A percentile compares a stretch with the other conserved stretches of the same genome.
Evolutionary conservation across 2,113 vertebrate species (phyloP).

Genomic region (Sceloporus undulatus): DNA sequence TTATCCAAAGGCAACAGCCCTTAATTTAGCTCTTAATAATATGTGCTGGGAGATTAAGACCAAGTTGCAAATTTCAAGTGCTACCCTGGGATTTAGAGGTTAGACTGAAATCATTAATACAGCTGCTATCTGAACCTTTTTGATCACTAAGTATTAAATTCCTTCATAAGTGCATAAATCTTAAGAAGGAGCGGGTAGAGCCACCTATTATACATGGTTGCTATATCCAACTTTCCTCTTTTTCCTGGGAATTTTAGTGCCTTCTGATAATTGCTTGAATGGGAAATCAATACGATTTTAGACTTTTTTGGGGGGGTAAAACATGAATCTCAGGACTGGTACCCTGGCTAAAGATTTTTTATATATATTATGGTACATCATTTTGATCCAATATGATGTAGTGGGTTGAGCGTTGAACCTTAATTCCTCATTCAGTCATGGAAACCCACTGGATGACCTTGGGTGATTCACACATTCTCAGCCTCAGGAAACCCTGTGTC

Average conservation of each 20-base stretch:
- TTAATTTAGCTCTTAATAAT: conserved; percentile 72
- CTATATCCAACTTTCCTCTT: conserved; percentile 47
- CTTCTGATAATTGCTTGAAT: conserved; percentile 39
- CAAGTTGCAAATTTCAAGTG: conserved; percentile 64
- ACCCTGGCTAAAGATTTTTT: neutral
- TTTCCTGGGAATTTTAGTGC: conserved; percentile 33
- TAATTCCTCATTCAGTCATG: no score
- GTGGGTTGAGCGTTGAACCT: no score
- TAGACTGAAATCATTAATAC: conserved; percentile 72
- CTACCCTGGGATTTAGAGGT: conserved; percentile 70
- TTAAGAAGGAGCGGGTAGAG: conserved; percentile 52
- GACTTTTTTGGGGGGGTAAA: conserved; percentile 4
- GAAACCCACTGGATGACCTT: no score
- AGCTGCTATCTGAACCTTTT: conserved; percentile 68
- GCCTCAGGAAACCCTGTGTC: no score
- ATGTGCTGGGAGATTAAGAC: conserved; percentile 66
- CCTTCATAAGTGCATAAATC: conserved; percentile 69
- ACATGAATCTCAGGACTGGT: conserved; percentile 22
- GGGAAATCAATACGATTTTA: conserved; percentile 14
- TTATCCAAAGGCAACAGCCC: conserved; percentile 56
- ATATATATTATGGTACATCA: neutral
- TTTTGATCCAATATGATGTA: neutral
- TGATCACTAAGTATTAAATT: conserved; percentile 71
- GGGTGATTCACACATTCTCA: no score
- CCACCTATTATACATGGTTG: neutral